A percentile compares a stretch with the other conserved stretches of the same genome.
Conservation (phyloP, 2,797 vertebrate genomes). For the Chrosomus eos region DNA sequence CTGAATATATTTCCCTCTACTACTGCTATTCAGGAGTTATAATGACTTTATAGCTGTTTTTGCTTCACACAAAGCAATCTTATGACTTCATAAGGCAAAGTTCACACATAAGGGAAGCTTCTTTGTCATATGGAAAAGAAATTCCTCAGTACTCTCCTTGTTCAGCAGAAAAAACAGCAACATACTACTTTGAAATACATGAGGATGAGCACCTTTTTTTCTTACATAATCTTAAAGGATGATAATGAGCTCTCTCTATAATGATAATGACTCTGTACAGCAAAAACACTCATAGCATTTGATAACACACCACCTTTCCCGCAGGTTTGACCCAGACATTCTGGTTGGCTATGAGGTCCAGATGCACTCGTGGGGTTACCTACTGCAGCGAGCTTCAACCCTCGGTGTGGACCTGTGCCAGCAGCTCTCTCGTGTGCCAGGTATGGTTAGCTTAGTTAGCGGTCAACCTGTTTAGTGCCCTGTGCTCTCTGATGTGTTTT, state of each 20-base stretch:
- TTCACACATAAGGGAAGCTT: neutral
- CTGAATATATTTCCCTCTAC: neutral
- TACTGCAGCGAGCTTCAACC: conserved; percentile 90
- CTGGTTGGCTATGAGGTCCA: conserved; percentile 97
- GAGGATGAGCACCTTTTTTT: neutral
- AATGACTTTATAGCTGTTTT: neutral
- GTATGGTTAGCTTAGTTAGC: conserved; percentile 67
- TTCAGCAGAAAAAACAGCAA: neutral
- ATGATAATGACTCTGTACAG: neutral
- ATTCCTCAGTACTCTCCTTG: neutral
- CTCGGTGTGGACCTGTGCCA: conserved; percentile 89
- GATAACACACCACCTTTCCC: conserved; percentile 43
- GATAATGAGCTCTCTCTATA: neutral
- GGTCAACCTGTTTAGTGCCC: neutral
- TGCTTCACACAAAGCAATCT: neutral
- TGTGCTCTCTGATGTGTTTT: neutral
- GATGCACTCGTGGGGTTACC: conserved; percentile 98
- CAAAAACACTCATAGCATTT: neutral
- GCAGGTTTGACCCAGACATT: conserved; percentile 96
- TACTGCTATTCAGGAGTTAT: neutral
- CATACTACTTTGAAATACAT: neutral
- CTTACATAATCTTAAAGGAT: neutral
- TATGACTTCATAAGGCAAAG: neutral
- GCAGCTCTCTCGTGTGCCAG: conserved; percentile 94
- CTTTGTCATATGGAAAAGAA: neutral